Evolutionary conservation across 92 coral and sea anemone genomes (phyloP).

Genomic region (Siderastrea siderea): DNA sequence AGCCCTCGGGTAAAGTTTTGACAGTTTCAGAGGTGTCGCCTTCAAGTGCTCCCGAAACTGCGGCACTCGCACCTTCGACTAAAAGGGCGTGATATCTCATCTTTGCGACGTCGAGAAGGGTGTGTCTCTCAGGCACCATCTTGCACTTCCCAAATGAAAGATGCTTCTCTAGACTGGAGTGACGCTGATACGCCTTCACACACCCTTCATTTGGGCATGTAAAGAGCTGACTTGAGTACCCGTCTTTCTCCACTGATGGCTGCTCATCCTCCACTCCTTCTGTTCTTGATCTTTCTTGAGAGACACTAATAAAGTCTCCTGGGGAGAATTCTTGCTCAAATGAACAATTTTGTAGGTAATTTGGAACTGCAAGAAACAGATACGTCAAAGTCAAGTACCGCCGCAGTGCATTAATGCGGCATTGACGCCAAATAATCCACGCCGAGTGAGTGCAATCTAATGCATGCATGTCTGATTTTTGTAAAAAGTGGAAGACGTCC

Average conservation of each 20-base stretch:
- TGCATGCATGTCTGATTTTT: no score
- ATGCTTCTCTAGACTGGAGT: slow-evolving; percentile 59
- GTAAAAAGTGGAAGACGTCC: no score
- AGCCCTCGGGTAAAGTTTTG: no score
- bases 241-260: no score
- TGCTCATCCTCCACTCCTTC: no score
- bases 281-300: slow-evolving; percentile 39
- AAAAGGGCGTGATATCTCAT: slow-evolving; percentile 46
- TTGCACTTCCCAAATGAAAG: slow-evolving; percentile 54
- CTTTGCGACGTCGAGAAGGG: slow-evolving; percentile 34
- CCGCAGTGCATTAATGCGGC: no score
- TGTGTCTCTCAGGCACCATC: slow-evolving; percentile 51
- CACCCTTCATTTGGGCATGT: no score
- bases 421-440: no score
- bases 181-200: slow-evolving; percentile 44
- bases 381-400: no score
- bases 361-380: slow-evolving; percentile 20
- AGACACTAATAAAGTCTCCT: slow-evolving; percentile 32
- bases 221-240: no score
- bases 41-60: slow-evolving; percentile 26
- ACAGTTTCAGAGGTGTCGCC: slow-evolving; percentile 6
- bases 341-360: slow-evolving; percentile 19
- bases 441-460: no score
- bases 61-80: slow-evolving; percentile 36
- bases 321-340: slow-evolving; percentile 12